These are phyloP conservation scores for Drosophila algonquin DNA, from an alignment of 2,888 invertebrate species.

Conservation along the genomic window DNA sequence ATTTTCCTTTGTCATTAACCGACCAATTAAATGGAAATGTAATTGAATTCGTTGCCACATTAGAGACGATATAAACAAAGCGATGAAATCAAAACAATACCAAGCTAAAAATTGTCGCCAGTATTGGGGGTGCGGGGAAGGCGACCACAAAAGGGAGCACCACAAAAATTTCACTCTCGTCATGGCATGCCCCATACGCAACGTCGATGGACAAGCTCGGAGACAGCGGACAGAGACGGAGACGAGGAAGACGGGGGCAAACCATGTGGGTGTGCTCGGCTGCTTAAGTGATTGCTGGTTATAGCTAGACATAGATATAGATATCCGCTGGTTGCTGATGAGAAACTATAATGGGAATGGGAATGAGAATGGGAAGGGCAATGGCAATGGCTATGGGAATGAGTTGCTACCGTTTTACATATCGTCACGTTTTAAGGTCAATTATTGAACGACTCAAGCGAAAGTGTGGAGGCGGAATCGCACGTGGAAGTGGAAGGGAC, in stretches of 20 bases:
- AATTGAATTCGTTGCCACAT: constrained; percentile 47
- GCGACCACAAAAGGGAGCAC: neutral
- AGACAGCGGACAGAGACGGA: constrained; percentile 3
- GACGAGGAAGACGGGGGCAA: constrained; percentile 3
- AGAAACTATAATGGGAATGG: constrained; percentile 33
- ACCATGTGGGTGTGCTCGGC: constrained; percentile 59
- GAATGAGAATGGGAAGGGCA: constrained; percentile 12
- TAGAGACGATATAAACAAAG: constrained; percentile 40
- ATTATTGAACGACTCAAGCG: constrained; percentile 39
- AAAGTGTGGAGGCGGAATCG: constrained; percentile 39
- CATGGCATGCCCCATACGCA: constrained; percentile 16
- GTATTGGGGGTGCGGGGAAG: neutral
- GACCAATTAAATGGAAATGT: constrained; percentile 56
- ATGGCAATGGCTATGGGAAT: constrained; percentile 40
- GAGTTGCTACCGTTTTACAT: constrained; percentile 4
- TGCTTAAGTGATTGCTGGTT: constrained; percentile 68
- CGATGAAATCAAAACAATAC: constrained; percentile 50
- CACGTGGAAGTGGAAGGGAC: neutral
- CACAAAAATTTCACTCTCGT: constrained; percentile 65
- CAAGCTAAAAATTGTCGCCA: neutral
- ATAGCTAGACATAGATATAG: constrained; percentile 41
- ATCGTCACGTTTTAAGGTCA: constrained; percentile 72
- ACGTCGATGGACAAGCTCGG: neutral
- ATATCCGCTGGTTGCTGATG: constrained; percentile 34
- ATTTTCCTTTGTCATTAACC: constrained; percentile 6